Conservation (phyloP, 2,113 vertebrate species). For the Lepidothrix coronata region DNA sequence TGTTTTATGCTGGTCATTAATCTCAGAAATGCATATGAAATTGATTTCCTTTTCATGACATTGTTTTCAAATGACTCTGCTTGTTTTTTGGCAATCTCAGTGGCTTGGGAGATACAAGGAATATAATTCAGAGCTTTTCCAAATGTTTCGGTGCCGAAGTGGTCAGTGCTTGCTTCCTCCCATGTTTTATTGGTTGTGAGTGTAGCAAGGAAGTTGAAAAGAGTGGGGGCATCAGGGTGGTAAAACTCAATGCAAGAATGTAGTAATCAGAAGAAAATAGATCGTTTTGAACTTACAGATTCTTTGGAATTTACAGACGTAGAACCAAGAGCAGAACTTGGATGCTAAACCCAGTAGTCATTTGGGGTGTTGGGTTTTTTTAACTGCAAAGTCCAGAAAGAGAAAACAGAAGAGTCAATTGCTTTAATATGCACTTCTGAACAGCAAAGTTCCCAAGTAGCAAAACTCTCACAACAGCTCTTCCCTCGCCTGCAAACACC, state of each 20-base stretch:
- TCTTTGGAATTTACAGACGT: background rate
- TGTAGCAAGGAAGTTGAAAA: background rate
- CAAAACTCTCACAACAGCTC: background rate
- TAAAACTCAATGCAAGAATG: background rate
- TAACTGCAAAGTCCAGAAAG: background rate
- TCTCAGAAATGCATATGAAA: slow-evolving; percentile 44
- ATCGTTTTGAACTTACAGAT: background rate
- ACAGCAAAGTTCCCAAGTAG: background rate
- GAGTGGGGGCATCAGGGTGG: background rate
- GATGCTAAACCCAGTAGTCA: background rate
- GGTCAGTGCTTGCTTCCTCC: background rate
- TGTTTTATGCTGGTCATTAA: slow-evolving; percentile 6
- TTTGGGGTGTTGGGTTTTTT: background rate
- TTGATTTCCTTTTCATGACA: slow-evolving; percentile 42
- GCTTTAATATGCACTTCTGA: background rate
- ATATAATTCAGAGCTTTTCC: slow-evolving; percentile 41
- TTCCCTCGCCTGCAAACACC: background rate
- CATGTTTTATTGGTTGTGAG: background rate
- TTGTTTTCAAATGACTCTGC: slow-evolving; percentile 57
- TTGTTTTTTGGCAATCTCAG: slow-evolving; percentile 28
- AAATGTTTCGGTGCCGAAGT: background rate
- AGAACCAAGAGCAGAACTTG: background rate
- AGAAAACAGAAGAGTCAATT: background rate
- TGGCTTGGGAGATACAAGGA: slow-evolving; percentile 30
- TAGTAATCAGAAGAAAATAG: background rate